Percentiles rank a stretch among this genome's conserved stretches.
These are phyloP conservation scores for Microtus richardsoni DNA, from an alignment of 2,113 vertebrate species.

Conservation along the genomic window DNA sequence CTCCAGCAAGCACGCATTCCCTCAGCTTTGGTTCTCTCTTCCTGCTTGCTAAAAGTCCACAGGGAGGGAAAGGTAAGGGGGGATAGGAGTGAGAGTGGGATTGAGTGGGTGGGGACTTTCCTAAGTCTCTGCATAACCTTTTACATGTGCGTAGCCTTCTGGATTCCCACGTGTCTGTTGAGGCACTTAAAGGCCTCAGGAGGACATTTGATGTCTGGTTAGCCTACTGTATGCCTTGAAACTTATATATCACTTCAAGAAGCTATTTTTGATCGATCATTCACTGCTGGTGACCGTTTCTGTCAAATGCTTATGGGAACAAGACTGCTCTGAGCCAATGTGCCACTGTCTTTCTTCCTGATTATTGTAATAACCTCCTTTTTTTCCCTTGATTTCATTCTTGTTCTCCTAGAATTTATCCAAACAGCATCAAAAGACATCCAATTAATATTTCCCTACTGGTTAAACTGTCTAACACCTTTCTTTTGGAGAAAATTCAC, in stretches of 20 bases:
- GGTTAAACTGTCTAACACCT: background rate
- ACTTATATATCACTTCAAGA: background rate
- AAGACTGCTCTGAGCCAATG: background rate
- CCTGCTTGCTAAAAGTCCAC: background rate
- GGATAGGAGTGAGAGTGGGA: background rate
- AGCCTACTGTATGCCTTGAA: background rate
- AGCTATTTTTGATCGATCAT: background rate
- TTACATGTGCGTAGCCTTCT: background rate
- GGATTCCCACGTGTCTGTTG: background rate
- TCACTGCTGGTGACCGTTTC: constrained; percentile 22
- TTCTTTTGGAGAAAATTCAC: background rate
- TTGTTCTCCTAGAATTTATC: background rate
- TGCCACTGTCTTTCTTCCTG: background rate
- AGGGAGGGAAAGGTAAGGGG: background rate
- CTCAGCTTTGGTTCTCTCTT: background rate
- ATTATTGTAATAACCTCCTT: background rate
- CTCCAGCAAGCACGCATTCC: background rate
- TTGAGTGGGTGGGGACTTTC: background rate
- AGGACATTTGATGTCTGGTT: background rate
- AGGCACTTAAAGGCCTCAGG: background rate
- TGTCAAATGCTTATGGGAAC: background rate
- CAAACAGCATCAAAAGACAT: background rate
- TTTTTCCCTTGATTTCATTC: background rate
- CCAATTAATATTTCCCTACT: background rate
- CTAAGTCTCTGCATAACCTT: background rate